Evolutionary conservation across 2,113 vertebrate species (phyloP).

Genomic region (Mola mola): DNA sequence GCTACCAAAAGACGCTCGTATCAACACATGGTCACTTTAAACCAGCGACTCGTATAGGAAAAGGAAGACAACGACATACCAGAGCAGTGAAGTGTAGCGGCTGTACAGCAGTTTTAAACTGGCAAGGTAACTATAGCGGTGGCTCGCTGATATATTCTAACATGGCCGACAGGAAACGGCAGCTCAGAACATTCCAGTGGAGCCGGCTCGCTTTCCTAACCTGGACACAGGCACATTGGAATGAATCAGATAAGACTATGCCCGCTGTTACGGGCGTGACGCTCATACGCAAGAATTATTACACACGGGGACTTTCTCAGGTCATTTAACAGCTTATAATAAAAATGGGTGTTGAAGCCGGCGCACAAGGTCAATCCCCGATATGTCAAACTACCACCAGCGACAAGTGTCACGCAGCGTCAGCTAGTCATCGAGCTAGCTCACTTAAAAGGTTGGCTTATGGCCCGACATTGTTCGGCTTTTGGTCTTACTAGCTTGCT

Average conservation of each 20-base stretch:
- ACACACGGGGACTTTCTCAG: rapidly evolving
- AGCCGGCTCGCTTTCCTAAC: slow-evolving; percentile 75
- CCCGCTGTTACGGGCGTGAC: background rate
- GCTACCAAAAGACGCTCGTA: background rate
- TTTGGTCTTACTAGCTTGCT: no score
- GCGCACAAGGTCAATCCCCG: slow-evolving; percentile 79
- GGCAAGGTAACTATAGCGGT: slow-evolving; percentile 34
- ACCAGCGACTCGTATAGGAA: background rate
- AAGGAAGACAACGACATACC: background rate
- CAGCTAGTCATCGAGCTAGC: slow-evolving; percentile 35
- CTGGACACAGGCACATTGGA: slow-evolving; percentile 41
- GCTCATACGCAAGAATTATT: background rate
- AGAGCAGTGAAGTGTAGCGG: background rate
- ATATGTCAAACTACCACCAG: slow-evolving; percentile 71
- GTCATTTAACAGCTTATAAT: background rate
- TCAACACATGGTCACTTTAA: background rate
- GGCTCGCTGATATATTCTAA: slow-evolving; percentile 63
- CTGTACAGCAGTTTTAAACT: background rate
- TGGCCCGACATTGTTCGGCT: background rate
- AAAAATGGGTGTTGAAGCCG: slow-evolving; percentile 51
- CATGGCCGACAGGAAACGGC: slow-evolving; percentile 80
- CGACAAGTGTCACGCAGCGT: slow-evolving; percentile 74
- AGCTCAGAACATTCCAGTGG: slow-evolving; percentile 79
- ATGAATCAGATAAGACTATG: slow-evolving; percentile 11
- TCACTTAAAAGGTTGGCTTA: background rate